Base-by-base conservation (phyloP, 2,113 vertebrate genomes). In the Bujurquina vittata region DNA sequence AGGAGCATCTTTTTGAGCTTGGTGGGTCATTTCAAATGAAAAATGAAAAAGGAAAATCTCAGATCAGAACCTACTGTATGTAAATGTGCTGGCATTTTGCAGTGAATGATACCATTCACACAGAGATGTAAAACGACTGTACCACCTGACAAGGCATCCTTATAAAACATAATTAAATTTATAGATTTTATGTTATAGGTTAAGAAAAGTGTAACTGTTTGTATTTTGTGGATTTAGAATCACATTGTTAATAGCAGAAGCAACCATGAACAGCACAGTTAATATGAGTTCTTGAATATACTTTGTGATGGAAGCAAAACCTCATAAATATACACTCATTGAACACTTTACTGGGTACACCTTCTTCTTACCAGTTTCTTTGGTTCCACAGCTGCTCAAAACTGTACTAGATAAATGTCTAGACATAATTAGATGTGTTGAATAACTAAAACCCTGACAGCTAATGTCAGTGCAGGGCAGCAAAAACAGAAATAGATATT, bases 401-500 rank as follows among this genome's bases (percentile, higher is more conserved):
- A 15, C 31, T 80, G 22, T 77, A 29, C 6, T 22, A 72, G 55
- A 75, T 49, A 4, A 46, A 76, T 59, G 26, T 72, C 77, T 35
- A 31, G 18, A 49, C 56, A 72, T 60, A 69, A 77, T 74, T 75
- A 75, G 18, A 61, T 72, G 29, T 57, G n/a, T 59, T 60, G 35
- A 18, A 77, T 63, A 85, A 69, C 55, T 55, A 40, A 63, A 79
- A 40, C 72, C 59, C 35, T 29, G 23, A 56, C 77, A 54, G 40
- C 9, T 57, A n/a, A 49, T 49, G 56, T 37, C 46, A 60, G 35
- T 46, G 20, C 62, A 18, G 33, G 63, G 49, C 40, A 67, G 17
- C 23, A 57, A 23, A 78, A 60, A 58, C 55, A 67, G 26, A 46
- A 57, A 23, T n/a, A 65, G 17, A 80, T 77, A 49, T 81, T 79